A percentile compares a stretch with the other conserved stretches of the same genome.
Evolutionary conservation across 2,797 vertebrate species (phyloP).

Genomic region (Anguilla megastoma): DNA sequence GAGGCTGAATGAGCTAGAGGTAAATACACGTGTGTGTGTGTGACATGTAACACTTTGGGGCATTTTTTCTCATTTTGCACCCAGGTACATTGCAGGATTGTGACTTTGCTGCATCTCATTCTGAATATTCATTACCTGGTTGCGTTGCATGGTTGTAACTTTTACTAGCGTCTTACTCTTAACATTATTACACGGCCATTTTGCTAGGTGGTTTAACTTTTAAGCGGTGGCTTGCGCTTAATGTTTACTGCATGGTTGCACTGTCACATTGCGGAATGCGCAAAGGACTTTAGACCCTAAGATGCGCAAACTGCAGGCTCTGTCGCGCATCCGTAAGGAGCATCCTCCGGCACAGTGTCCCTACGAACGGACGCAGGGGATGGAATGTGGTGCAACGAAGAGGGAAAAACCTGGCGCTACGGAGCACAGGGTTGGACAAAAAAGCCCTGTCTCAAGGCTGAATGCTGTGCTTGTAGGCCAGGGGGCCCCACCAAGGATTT

Average conservation of each 20-base stretch:
- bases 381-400: background rate
- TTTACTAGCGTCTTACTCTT: background rate
- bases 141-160: background rate
- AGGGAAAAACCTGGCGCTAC: background rate
- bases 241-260: no score
- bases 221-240: no score
- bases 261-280: background rate
- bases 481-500: no score
- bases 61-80: background rate
- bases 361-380: background rate
- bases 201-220: no score
- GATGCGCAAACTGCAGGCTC: background rate
- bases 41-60: background rate
- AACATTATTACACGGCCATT: no score
- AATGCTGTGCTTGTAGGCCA: no score
- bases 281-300: background rate
- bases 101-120: background rate
- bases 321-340: background rate
- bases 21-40: conserved; percentile 58
- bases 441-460: no score
- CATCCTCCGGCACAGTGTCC: conserved; percentile 7
- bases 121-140: background rate
- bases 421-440: no score
- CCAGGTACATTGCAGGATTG: no score
- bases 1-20: conserved; percentile 96